Conservation (phyloP, 2,888 invertebrate genomes). For the Stenotaenia linearis region DNA sequence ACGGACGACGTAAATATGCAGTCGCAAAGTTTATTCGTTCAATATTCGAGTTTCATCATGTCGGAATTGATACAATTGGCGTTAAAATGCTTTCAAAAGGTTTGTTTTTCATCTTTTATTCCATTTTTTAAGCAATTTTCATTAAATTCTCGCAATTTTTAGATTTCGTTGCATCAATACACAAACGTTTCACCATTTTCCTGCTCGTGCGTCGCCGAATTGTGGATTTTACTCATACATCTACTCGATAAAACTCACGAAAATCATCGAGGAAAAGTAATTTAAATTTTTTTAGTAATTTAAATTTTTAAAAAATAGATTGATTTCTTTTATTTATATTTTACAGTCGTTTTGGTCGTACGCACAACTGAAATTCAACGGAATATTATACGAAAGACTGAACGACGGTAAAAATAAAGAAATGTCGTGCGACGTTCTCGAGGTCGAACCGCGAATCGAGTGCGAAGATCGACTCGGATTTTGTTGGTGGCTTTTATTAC, state of each 20-base stretch:
- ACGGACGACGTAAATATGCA: neutral
- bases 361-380: neutral
- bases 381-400: neutral
- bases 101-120: neutral
- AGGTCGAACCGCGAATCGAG: neutral
- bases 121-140: neutral
- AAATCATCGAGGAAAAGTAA: neutral
- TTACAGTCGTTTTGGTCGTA: neutral
- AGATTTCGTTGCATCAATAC: conserved; percentile 1
- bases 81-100: neutral
- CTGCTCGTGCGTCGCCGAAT: neutral
- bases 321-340: neutral
- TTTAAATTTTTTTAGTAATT: neutral
- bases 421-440: neutral
- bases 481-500: neutral
- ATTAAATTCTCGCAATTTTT: neutral
- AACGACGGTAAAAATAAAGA: neutral
- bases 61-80: neutral
- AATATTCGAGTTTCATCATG: neutral
- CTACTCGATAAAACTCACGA: neutral
- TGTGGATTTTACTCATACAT: neutral
- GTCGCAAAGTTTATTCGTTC: neutral
- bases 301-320: neutral
- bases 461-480: conserved; percentile 5
- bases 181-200: neutral